phyloP scores from a whole-genome alignment of 2,888 invertebrate genomes.

The Eurytoma californica region DNA sequence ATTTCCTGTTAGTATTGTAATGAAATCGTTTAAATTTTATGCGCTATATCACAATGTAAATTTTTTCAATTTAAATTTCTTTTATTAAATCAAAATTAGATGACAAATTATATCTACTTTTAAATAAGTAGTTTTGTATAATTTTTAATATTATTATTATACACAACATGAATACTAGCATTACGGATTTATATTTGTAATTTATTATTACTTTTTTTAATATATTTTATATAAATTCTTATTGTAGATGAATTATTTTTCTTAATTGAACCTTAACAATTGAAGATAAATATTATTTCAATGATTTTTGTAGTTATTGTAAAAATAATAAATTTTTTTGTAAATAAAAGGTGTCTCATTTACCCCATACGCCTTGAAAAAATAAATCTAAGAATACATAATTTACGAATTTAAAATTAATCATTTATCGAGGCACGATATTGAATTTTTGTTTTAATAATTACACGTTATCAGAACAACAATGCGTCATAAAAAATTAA shows the following conservation, averaged over 20 bases:
- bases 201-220: background rate
- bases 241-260: constrained; percentile 4
- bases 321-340: constrained; percentile 43
- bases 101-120: no score
- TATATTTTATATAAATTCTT: background rate
- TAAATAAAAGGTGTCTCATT: constrained; percentile 18
- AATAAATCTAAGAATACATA: background rate
- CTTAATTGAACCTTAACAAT: background rate
- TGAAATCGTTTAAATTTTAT: no score
- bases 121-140: background rate
- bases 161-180: background rate
- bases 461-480: no score
- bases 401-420: no score
- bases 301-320: constrained; percentile 33
- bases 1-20: no score
- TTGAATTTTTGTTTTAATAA: no score
- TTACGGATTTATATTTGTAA: constrained; percentile 1
- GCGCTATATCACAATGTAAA: no score
- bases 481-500: no score
- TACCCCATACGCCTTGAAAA: background rate
- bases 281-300: constrained; percentile 23
- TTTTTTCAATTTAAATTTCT: no score
- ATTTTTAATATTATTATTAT: background rate
- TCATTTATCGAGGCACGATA: no score
- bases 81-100: no score